Conservation (phyloP, 2,113 vertebrate species). For the Toxotes jaculatrix region DNA sequence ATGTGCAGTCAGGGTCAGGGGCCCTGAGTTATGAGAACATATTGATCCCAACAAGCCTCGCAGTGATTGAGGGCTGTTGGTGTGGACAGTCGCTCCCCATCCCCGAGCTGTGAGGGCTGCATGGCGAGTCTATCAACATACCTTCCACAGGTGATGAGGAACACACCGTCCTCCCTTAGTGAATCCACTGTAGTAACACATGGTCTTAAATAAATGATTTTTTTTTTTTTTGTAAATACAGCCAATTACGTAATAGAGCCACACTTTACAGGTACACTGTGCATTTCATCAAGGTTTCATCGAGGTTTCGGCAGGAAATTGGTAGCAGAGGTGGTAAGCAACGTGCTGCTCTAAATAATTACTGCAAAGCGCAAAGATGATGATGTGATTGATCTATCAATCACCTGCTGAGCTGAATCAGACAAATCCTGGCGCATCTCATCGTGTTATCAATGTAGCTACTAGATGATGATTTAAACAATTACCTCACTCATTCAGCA, state of each 20-base stretch:
- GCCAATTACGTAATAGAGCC: too few species aligned
- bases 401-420: neutral
- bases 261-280: neutral
- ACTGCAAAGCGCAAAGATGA: neutral
- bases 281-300: neutral
- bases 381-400: neutral
- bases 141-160: slow-evolving; percentile 10
- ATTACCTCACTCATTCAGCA: too few species aligned
- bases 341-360: neutral
- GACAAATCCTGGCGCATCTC: neutral
- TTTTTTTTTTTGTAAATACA: too few species aligned
- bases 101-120: neutral
- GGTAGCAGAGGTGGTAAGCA: neutral
- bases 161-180: neutral
- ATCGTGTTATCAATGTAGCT: too few species aligned
- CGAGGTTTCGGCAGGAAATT: neutral
- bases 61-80: slow-evolving; percentile 63
- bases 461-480: too few species aligned
- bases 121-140: too few species aligned
- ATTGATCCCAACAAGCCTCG: slow-evolving; percentile 59
- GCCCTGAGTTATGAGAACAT: slow-evolving; percentile 54
- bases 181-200: neutral
- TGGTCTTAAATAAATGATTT: neutral
- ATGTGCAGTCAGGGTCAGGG: slow-evolving; percentile 56
- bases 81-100: slow-evolving; percentile 38